phyloP scores from a whole-genome alignment of 2,888 invertebrate species.

The Volucella zonaria region DNA sequence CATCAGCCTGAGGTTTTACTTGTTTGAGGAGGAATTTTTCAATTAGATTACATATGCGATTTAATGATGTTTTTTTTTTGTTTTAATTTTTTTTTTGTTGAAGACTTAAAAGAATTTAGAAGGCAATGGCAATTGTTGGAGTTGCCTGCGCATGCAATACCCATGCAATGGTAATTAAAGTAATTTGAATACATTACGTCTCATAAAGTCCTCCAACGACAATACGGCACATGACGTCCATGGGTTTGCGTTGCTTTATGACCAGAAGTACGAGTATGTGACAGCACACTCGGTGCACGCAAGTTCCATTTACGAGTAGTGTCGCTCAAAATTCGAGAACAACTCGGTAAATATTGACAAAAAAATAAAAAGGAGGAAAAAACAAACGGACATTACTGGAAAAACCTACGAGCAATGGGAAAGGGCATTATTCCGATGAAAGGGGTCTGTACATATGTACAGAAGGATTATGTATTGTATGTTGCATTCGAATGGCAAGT shows the following conservation, averaged over 20 bases:
- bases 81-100: neutral
- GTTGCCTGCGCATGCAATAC: slow-evolving; percentile 32
- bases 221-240: neutral
- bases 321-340: slow-evolving; percentile 28
- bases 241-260: slow-evolving; percentile 22
- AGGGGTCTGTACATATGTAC: slow-evolving; percentile 24
- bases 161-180: slow-evolving; percentile 64
- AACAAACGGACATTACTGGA: slow-evolving; percentile 18
- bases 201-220: slow-evolving; percentile 28
- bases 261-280: slow-evolving; percentile 25
- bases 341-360: neutral
- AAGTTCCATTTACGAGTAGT: slow-evolving; percentile 54
- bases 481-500: slow-evolving; percentile 62
- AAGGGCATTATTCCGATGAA: slow-evolving; percentile 47
- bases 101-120: neutral
- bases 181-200: slow-evolving; percentile 50
- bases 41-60: slow-evolving; percentile 50
- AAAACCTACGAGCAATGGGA: slow-evolving; percentile 58
- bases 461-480: slow-evolving; percentile 50
- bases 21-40: slow-evolving; percentile 3
- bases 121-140: slow-evolving; percentile 11
- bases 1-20: slow-evolving; percentile 15
- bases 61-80: slow-evolving; percentile 41
- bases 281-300: slow-evolving; percentile 54
- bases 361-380: neutral